Evolutionary conservation across 2,797 vertebrate genomes (phyloP).

Genomic region (Propithecus deckenii): DNA sequence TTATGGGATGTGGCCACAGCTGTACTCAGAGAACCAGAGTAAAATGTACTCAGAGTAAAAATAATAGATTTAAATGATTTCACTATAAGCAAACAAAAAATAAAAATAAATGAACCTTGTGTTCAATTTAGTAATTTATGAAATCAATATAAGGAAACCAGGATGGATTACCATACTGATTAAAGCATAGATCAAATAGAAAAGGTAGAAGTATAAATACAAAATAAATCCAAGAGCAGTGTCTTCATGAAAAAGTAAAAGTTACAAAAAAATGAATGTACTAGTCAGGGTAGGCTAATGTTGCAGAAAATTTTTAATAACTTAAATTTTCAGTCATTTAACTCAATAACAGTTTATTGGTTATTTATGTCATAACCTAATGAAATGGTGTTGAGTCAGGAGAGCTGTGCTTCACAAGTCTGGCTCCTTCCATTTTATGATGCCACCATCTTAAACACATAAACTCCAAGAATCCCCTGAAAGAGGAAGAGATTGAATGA

Average conservation of each 20-base stretch:
- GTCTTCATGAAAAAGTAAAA: neutral
- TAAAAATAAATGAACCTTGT: conserved; percentile 26
- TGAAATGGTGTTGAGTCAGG: neutral
- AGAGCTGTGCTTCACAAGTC: neutral
- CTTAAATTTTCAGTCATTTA: neutral
- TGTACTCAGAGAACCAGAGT: neutral
- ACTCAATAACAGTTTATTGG: neutral
- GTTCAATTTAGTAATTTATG: conserved; percentile 14
- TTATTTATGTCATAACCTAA: neutral
- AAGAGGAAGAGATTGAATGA: neutral
- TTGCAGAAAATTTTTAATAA: neutral
- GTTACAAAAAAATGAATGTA: neutral
- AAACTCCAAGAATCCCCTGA: neutral
- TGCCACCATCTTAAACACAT: neutral
- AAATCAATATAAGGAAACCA: conserved; percentile 41
- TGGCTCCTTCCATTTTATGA: neutral
- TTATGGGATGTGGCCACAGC: neutral
- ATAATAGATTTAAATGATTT: conserved; percentile 35
- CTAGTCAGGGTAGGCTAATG: neutral
- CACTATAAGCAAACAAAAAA: conserved; percentile 46
- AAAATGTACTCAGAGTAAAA: conserved; percentile 31
- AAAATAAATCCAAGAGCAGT: neutral
- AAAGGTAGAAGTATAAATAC: neutral
- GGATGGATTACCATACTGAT: neutral
- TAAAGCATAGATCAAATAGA: conserved; percentile 1